Percentiles rank a stretch among this genome's conserved stretches.
These are phyloP conservation scores for Cheilosia pagana DNA, from an alignment of 2,888 invertebrate genomes.

Conservation along the genomic window DNA sequence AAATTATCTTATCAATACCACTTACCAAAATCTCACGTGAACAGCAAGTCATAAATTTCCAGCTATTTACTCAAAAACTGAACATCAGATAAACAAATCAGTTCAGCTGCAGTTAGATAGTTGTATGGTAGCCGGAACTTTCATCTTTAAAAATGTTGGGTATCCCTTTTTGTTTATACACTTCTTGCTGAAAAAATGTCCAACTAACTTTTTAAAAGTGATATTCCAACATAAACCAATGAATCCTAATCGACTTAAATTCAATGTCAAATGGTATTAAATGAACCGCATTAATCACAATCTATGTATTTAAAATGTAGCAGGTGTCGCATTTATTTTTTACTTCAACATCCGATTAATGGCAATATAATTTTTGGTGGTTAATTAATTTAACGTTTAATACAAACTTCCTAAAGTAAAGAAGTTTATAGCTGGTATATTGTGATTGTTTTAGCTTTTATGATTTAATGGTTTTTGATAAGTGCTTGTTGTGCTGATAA, in stretches of 20 bases:
- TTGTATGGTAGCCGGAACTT: no score
- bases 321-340: not conserved
- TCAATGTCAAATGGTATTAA: not conserved
- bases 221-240: no score
- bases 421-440: conserved; percentile 7
- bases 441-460: conserved; percentile 7
- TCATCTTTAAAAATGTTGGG: no score
- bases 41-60: conserved; percentile 2
- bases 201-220: no score
- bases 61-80: conserved; percentile 4
- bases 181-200: no score
- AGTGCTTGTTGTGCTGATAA: conserved; percentile 6
- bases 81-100: conserved; percentile 9
- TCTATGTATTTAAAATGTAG: not conserved
- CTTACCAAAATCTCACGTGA: conserved; percentile 9
- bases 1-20: conserved; percentile 27
- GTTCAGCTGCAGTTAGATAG: not conserved
- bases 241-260: not conserved
- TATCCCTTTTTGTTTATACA: no score
- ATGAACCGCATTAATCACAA: conserved; percentile 12
- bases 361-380: not conserved
- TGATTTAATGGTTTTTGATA: conserved; percentile 13
- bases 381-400: not conserved
- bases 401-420: conserved; percentile 22
- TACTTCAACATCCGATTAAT: conserved; percentile 10